Evolutionary conservation across 2,888 invertebrate species (phyloP).

Genomic region (Nudaria mundana): DNA sequence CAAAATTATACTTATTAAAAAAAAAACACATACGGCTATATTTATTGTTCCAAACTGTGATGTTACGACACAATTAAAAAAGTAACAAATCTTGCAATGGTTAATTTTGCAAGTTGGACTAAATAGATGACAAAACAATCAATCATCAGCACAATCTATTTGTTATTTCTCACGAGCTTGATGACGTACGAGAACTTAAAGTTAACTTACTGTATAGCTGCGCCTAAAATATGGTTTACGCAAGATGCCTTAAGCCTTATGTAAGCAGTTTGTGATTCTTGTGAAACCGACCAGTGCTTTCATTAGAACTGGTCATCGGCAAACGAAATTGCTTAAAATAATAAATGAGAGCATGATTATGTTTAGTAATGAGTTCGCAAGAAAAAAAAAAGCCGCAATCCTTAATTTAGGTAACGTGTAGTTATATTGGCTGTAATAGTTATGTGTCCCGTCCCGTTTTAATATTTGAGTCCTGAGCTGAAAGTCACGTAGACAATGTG

Average conservation of each 20-base stretch:
- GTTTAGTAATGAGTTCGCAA: constrained; percentile 30
- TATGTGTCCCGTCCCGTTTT: no score
- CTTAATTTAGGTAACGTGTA: no score
- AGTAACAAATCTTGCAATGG: no score
- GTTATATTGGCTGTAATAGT: no score
- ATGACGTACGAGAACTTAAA: constrained; percentile 66
- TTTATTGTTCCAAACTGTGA: no score
- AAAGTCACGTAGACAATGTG: constrained; percentile 7
- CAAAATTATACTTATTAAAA: no score
- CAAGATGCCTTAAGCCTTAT: constrained; percentile 70
- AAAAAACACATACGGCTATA: no score
- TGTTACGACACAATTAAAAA: no score
- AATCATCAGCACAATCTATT: constrained; percentile 46
- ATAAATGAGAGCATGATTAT: constrained; percentile 48
- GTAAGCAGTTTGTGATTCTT: constrained; percentile 71
- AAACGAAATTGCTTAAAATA: constrained; percentile 49
- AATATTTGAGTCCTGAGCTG: neutral
- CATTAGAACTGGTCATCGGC: constrained; percentile 47
- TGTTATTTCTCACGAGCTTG: constrained; percentile 56
- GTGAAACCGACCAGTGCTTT: constrained; percentile 66
- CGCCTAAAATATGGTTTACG: constrained; percentile 70
- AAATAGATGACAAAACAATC: constrained; percentile 37
- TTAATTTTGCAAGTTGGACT: constrained; percentile 14
- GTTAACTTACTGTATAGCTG: constrained; percentile 57
- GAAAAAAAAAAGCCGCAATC: no score